Evolutionary conservation across 1,140 invertebrate species (phyloP), one percentile per base, ranked within the genome.

Genomic region (Plutomurus gul): DNA sequence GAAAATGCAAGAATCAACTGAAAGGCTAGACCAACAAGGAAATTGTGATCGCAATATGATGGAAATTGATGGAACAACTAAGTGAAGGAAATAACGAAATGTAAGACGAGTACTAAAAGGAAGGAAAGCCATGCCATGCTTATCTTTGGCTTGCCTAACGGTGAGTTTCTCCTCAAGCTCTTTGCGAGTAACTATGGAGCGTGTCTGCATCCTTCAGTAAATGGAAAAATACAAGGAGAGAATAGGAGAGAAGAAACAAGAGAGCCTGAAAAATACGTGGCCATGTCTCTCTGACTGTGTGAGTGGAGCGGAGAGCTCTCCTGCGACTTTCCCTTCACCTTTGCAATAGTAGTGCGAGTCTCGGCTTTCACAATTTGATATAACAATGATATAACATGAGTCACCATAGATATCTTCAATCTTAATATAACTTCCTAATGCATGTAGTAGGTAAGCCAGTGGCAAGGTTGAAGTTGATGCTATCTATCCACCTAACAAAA

Each of bases 11-110:
- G 75, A 76, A 18, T 25, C 16, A 51, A 39, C n/a, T 40, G 25
- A 25, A 39, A 33, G 39, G 65, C 25, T 30, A 39, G 25, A 51
- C 25, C 39, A 78, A 78, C 40, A 71, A 71, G 76, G 65, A 78
- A 78, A 78, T 78, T 78, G 65, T 78, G 65, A 78, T 72, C 70
- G 40, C 37, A 40, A 72, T 78, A 78, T 72, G 65, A 78, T 78
- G 65, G 76, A 78, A 78, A 78, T 78, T 78, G 76, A 78, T 78
- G 76, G 76, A 37, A 72, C 11, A 78, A 40, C 36, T 72, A 72
- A 78, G 22, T 71, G 40, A 72, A 43, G 75, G 27, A 65, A 65
- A 33, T 65, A 65, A 33, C 56, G 27, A 65, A 65, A 65, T 65
- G 56, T 27, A 65, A 65, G 56, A 51, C 6, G 43, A 25, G 43